Percentiles rank a stretch among this genome's conserved stretches.
Conservation (phyloP, 2,113 vertebrate species). For the Zingel zingel region DNA sequence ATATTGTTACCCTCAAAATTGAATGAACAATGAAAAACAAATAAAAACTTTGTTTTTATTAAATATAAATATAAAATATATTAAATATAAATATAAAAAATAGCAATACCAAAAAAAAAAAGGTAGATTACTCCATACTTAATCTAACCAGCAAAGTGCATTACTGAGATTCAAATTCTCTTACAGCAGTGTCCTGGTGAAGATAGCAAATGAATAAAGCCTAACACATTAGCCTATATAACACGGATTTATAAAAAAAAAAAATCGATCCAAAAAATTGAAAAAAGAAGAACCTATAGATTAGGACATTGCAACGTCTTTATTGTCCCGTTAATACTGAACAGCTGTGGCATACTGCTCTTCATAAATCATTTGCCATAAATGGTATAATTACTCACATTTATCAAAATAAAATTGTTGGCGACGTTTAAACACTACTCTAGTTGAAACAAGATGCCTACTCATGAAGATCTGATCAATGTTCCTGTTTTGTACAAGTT, state of each 20-base stretch:
- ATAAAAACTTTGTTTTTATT: too few relatives aligned
- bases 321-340: neutral
- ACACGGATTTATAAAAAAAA: neutral
- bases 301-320: neutral
- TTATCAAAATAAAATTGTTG: neutral
- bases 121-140: neutral
- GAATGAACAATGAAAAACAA: too few relatives aligned
- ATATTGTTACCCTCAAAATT: too few relatives aligned
- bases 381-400: neutral
- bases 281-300: neutral
- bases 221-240: too few relatives aligned
- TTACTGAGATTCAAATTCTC: neutral
- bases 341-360: neutral
- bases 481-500: slow-evolving; percentile 5
- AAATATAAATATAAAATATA: too few relatives aligned
- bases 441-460: neutral
- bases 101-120: neutral
- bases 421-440: neutral
- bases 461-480: neutral
- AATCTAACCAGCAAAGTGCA: neutral
- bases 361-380: neutral
- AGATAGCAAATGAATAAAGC: neutral
- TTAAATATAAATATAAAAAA: too few relatives aligned
- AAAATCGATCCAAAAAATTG: neutral
- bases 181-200: neutral